phyloP scores from a whole-genome alignment of 2,888 invertebrate species.

The Drosophila quinaria region DNA sequence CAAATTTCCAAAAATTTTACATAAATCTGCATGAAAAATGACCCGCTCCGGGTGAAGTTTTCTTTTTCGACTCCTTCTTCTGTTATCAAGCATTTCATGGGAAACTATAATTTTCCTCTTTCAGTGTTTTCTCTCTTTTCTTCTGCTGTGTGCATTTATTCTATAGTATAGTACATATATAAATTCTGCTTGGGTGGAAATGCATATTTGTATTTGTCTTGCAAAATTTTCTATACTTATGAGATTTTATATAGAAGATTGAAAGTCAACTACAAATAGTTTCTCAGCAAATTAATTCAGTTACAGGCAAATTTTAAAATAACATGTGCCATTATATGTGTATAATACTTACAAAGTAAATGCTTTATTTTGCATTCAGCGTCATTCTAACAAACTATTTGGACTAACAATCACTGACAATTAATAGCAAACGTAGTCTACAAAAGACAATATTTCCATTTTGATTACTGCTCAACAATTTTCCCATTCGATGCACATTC shows the following conservation, averaged over 20 bases:
- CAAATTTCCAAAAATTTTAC: slow-evolving; percentile 64
- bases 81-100: slow-evolving; percentile 45
- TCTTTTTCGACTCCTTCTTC: slow-evolving; percentile 6
- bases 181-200: slow-evolving; percentile 8
- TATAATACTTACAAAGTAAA: no score
- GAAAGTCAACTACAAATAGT: neutral
- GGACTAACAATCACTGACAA: neutral
- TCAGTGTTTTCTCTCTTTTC: neutral
- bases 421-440: slow-evolving; percentile 31
- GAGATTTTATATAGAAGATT: neutral
- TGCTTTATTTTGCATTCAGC: neutral
- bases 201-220: slow-evolving; percentile 10
- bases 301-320: neutral
- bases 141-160: slow-evolving; percentile 18
- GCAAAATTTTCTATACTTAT: slow-evolving; percentile 6
- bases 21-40: slow-evolving; percentile 78
- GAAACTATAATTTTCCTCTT: slow-evolving; percentile 36
- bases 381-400: neutral
- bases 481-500: slow-evolving; percentile 24
- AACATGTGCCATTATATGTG: neutral
- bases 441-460: slow-evolving; percentile 31
- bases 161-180: slow-evolving; percentile 16
- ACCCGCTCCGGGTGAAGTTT: slow-evolving; percentile 24
- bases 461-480: slow-evolving; percentile 46
- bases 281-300: neutral